Evolutionary conservation across 1,140 invertebrate species (phyloP).

Genomic region (Laupala kohalensis): DNA sequence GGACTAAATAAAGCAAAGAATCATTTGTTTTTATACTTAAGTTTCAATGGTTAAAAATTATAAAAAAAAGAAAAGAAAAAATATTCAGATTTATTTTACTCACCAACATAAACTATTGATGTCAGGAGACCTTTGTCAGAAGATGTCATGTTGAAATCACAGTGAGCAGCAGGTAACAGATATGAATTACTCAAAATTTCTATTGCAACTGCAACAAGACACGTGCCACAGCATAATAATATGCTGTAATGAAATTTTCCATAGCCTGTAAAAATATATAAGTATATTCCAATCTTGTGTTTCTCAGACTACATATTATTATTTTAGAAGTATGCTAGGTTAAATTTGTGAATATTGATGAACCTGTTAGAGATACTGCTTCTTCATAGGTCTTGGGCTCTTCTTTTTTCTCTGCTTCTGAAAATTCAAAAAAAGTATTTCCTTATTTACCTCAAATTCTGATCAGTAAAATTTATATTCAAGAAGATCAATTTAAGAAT

Average conservation of each 20-base stretch:
- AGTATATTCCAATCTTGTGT: no score
- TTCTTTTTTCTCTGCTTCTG: background rate
- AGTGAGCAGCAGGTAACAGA: background rate
- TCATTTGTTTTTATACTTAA: no score
- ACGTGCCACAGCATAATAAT: background rate
- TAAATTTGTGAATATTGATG: background rate
- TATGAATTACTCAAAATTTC: background rate
- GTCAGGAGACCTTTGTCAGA: background rate
- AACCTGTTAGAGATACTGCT: background rate
- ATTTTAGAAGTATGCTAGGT: no score
- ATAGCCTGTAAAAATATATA: background rate
- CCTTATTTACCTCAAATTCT: no score
- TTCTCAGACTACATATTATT: no score
- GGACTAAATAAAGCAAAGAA: no score
- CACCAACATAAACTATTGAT: background rate
- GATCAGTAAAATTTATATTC: no score
- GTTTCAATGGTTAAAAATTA: no score
- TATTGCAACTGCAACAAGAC: background rate
- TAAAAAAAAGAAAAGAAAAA: no score
- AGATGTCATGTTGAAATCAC: background rate
- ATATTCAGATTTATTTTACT: background rate
- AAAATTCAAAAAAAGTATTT: background rate
- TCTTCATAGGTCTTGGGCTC: background rate
- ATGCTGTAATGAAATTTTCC: background rate
- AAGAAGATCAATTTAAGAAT: no score